A percentile compares a stretch with the other conserved stretches of the same genome.
These are phyloP conservation scores for Aplidium turbinatum DNA, from an alignment of 23 tunicate genomes.

Conservation along the genomic window DNA sequence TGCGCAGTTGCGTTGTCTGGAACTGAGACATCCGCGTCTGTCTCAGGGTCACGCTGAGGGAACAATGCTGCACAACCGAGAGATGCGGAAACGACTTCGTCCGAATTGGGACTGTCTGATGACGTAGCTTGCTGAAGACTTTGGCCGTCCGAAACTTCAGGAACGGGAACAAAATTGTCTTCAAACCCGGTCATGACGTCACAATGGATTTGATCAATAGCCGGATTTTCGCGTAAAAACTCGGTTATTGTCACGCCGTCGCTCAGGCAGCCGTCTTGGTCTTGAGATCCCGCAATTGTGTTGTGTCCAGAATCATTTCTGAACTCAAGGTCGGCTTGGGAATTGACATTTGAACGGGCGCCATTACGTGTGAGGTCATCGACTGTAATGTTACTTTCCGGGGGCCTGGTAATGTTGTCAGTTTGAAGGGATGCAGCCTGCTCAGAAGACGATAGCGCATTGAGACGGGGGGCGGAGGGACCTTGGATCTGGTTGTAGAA, in stretches of 20 bases:
- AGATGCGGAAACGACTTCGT: constrained; percentile 21
- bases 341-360: neutral
- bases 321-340: no score
- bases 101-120: constrained; percentile 15
- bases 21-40: no score
- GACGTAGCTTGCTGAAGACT: neutral
- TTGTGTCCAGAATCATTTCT: no score
- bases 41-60: no score
- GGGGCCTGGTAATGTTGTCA: constrained; percentile 43
- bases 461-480: constrained; percentile 16
- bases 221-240: constrained; percentile 17
- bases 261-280: no score
- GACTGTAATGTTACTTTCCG: constrained; percentile 28
- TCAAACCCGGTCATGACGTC: constrained; percentile 20
- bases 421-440: neutral
- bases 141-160: neutral
- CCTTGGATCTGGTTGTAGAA: constrained; percentile 19
- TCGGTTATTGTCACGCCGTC: constrained; percentile 15
- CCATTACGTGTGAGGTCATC: neutral
- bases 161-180: constrained; percentile 5
- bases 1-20: no score
- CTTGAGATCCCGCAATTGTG: no score
- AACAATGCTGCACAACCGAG: no score
- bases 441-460: neutral
- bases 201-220: neutral